These are phyloP conservation scores for Meriones psammophilus DNA, from an alignment of 2,797 vertebrate genomes.

Conservation along the genomic window DNA sequence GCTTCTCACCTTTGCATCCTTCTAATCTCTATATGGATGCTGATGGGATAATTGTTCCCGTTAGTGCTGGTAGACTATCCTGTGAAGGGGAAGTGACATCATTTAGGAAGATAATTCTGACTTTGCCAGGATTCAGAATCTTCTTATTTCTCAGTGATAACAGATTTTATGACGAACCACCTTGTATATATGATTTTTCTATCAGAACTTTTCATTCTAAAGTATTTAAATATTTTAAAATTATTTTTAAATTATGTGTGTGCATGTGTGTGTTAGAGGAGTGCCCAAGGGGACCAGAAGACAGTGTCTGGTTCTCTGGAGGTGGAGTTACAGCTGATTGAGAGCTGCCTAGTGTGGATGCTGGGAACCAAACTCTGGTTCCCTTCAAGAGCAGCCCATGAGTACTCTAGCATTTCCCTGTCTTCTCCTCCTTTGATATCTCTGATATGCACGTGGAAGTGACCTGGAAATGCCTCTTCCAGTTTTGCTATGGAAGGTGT, in stretches of 20 bases:
- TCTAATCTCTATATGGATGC: background rate
- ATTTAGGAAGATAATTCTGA: background rate
- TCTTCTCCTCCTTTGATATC: too few species aligned
- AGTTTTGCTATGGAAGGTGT: too few species aligned
- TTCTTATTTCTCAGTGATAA: background rate
- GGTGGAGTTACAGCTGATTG: background rate
- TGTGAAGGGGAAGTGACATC: background rate
- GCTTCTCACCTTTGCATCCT: background rate
- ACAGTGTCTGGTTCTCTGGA: background rate
- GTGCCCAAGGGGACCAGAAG: background rate
- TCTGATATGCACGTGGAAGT: too few species aligned
- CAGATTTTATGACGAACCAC: conserved; percentile 6
- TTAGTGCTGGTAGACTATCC: background rate
- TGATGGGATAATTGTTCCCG: background rate
- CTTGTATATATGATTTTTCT: background rate
- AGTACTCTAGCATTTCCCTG: too few species aligned
- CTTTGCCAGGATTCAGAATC: conserved; percentile 37
- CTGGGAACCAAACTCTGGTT: background rate
- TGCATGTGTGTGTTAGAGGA: background rate
- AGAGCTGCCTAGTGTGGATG: background rate
- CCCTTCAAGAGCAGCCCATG: background rate
- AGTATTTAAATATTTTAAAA: background rate
- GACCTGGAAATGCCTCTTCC: too few species aligned
- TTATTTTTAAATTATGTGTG: background rate
- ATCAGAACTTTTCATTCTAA: background rate